Evolutionary conservation across 2,888 invertebrate species (phyloP), one percentile per base, ranked within the genome.

Genomic region (Andrena marginata): DNA sequence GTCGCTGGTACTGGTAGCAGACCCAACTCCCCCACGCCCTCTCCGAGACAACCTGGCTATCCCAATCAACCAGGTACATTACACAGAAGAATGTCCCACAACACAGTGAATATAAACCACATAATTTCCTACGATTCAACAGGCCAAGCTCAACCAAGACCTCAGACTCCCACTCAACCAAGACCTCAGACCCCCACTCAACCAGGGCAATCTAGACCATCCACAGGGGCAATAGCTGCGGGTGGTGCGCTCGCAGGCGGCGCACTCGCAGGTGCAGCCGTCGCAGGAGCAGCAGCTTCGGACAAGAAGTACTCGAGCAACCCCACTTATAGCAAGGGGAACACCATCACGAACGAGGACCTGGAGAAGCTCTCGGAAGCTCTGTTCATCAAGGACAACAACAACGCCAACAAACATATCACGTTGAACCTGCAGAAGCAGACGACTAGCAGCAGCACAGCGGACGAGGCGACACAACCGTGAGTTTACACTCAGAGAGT

Each of bases 401-500:
- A 97, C 92, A 97, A 97, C 92, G 97, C 97, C 56, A 96, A 96
- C 6, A 96, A 94, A 90, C 95, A 96, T 86, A 95, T 97, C n/a
- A 96, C 95, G 0, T 91, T 97, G 1, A 97, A 97, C 93, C 95
- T 96, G 80, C 98, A 98, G 94, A 96, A 96, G 84, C 96, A 96
- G 92, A 97, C 97, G 0, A 95, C 96, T 1, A 96, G 97, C 8
- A 95, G 95, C 67, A 96, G 96, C 20, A 94, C 94, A 71, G 95
- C 94, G 16, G 98, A 98, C 92, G 96, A 96, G 93, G 97, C 98
- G 7, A 96, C 97, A 33, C 94, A 95, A 87, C 96, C 97, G 97
- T 98, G 95, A 96, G 97, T 95, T 33, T 67, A 16, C 16, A 16
- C 10, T 10, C 29, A 26, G 7, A 33, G 31, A 65, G 8, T n/a